These are phyloP conservation scores for Osmoderma eremita DNA, from an alignment of 2,888 invertebrate genomes.

Conservation along the genomic window DNA sequence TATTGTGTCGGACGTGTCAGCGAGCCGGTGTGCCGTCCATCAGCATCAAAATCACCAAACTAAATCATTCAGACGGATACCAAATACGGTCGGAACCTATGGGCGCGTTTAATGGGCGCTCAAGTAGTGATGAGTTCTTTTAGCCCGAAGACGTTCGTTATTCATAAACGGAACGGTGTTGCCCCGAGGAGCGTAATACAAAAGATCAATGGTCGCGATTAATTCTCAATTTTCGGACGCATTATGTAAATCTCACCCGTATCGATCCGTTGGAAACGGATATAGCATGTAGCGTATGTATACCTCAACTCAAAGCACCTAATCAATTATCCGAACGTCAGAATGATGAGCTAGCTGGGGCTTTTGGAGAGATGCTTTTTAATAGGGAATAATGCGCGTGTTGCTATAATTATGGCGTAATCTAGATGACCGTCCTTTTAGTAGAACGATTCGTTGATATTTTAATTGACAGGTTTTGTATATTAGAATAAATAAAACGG, in stretches of 20 bases:
- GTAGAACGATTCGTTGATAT: conserved; percentile 21
- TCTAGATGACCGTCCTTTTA: conserved; percentile 27
- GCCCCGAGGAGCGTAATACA: conserved; percentile 44
- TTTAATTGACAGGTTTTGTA: conserved; percentile 31
- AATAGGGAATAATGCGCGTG: conserved; percentile 22
- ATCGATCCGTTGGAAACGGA: conserved; percentile 16
- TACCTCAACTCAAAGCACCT: conserved; percentile 21
- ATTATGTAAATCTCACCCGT: conserved; percentile 35
- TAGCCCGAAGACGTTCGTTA: conserved; percentile 50
- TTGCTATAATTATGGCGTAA: conserved; percentile 32
- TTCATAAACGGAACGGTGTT: conserved; percentile 52
- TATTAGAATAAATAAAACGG: conserved; percentile 11
- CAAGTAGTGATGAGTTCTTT: conserved; percentile 55
- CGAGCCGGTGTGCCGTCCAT: conserved; percentile 34
- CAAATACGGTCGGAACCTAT: conserved; percentile 40
- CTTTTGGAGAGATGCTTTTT: conserved; percentile 14
- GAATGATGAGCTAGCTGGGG: conserved; percentile 16
- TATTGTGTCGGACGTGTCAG: conserved; percentile 18
- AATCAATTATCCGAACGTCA: conserved; percentile 36
- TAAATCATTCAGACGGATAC: conserved; percentile 31
- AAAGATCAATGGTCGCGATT: conserved; percentile 37
- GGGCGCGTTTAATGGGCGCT: conserved; percentile 49
- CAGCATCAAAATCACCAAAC: conserved; percentile 36
- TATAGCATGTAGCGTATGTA: background rate
- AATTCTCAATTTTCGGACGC: conserved; percentile 31